Percentiles rank a stretch among this genome's conserved stretches.
These are phyloP conservation scores for Agonopterix heracliana DNA, from an alignment of 2,888 invertebrate genomes.

Conservation along the genomic window DNA sequence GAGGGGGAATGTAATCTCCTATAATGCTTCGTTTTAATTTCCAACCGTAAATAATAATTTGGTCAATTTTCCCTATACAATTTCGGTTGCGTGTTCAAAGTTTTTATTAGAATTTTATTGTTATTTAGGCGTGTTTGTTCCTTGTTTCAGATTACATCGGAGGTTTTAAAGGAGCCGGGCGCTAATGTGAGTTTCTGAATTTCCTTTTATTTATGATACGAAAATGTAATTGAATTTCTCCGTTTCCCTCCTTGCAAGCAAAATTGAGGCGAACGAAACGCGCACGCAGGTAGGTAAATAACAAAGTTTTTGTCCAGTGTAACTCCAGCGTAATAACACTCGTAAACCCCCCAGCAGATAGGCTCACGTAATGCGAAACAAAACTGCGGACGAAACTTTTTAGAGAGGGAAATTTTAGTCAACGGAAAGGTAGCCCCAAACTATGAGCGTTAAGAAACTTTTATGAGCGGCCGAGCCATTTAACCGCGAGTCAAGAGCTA, in stretches of 20 bases:
- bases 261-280: slow-evolving; percentile 17
- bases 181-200: slow-evolving; percentile 73
- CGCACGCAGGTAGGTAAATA: slow-evolving; percentile 35
- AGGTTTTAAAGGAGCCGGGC: slow-evolving; percentile 68
- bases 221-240: slow-evolving; percentile 55
- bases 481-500: slow-evolving; percentile 68
- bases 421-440: slow-evolving; percentile 51
- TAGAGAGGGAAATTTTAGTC: slow-evolving; percentile 54
- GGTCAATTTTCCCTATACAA: slow-evolving; percentile 70
- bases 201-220: slow-evolving; percentile 59
- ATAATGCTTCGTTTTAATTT: slow-evolving; percentile 70
- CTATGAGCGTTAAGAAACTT: slow-evolving; percentile 71
- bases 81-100: slow-evolving; percentile 73
- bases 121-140: slow-evolving; percentile 76
- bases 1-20: slow-evolving; percentile 63
- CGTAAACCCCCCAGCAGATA: slow-evolving; percentile 46
- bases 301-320: slow-evolving; percentile 42
- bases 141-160: slow-evolving; percentile 75
- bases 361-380: slow-evolving; percentile 45
- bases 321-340: slow-evolving; percentile 11
- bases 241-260: slow-evolving; percentile 26
- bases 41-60: slow-evolving; percentile 73
- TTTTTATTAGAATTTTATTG: slow-evolving; percentile 76
- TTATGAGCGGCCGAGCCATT: slow-evolving; percentile 66
- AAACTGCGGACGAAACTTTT: slow-evolving; percentile 47